Evolutionary conservation across 2,797 vertebrate species (phyloP).

Genomic region (Clarias platycephalus): DNA sequence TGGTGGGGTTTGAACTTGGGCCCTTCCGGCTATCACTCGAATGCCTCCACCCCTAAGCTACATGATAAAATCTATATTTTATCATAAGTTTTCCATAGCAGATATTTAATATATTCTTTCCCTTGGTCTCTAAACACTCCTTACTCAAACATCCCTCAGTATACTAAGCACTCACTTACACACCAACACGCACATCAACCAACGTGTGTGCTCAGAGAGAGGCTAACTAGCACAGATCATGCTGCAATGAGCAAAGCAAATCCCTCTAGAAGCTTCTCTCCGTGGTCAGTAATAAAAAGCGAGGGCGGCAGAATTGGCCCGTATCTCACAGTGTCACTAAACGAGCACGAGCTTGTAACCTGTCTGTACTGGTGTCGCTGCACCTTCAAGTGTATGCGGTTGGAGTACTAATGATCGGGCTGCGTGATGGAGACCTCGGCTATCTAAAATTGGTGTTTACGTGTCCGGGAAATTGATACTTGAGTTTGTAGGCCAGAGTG

Average conservation of each 20-base stretch:
- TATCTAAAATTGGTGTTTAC: conserved; percentile 28
- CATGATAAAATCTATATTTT: not conserved
- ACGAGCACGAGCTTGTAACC: conserved; percentile 25
- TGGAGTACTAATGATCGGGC: not conserved
- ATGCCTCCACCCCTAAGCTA: no score
- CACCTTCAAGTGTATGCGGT: not conserved
- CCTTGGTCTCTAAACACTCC: not conserved
- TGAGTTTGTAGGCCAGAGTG: conserved; percentile 41
- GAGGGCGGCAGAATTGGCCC: not conserved
- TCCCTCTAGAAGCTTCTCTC: conserved; percentile 25
- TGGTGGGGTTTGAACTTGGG: no score
- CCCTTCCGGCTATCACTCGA: no score
- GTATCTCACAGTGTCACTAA: not conserved
- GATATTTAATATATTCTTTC: not conserved
- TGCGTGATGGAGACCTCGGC: not conserved
- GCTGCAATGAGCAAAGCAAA: not conserved
- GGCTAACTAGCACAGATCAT: conserved; percentile 17
- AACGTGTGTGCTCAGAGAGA: not conserved
- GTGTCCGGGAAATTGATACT: conserved; percentile 23
- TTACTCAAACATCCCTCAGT: not conserved
- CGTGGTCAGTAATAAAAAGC: conserved; percentile 13
- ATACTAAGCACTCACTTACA: not conserved
- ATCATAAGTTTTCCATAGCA: not conserved
- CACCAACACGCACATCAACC: not conserved
- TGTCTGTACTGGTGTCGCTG: conserved; percentile 12